These are phyloP conservation scores for Icerya purchasi DNA, from an alignment of 2,888 invertebrate genomes.

Conservation along the genomic window DNA sequence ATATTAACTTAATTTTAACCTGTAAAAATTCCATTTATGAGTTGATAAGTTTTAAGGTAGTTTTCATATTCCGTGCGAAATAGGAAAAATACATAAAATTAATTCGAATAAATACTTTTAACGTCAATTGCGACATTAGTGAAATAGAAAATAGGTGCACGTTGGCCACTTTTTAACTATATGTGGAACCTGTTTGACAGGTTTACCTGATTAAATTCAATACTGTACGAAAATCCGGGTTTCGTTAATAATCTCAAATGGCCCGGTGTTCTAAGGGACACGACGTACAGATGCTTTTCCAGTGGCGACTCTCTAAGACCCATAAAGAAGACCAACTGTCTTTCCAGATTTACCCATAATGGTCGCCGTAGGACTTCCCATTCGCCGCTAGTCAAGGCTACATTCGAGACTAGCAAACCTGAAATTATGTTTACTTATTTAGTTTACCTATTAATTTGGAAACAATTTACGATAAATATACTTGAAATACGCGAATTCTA, in stretches of 20 bases:
- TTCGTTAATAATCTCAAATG: constrained; percentile 54
- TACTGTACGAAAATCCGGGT: constrained; percentile 64
- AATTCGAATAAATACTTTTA: background rate
- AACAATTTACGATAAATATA: too few species aligned
- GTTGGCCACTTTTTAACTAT: background rate
- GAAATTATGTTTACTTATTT: too few species aligned
- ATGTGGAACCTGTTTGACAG: background rate
- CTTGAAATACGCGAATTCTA: too few species aligned
- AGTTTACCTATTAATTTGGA: too few species aligned
- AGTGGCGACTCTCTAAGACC: constrained; percentile 75
- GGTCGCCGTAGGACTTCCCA: constrained; percentile 76
- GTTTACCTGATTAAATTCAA: constrained; percentile 53
- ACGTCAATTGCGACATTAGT: background rate
- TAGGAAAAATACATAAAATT: too few species aligned
- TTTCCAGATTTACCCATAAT: constrained; percentile 65
- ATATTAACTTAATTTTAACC: too few species aligned
- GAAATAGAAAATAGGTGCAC: background rate
- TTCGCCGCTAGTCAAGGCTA: constrained; percentile 66
- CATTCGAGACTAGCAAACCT: constrained; percentile 30
- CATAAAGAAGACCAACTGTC: constrained; percentile 71
- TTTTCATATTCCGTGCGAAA: too few species aligned
- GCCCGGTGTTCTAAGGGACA: constrained; percentile 46
- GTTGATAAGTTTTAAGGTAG: too few species aligned
- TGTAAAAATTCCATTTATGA: too few species aligned
- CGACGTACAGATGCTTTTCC: constrained; percentile 79